Evolutionary conservation across 2,888 invertebrate species (phyloP).

Genomic region (Dendrolimus pini): DNA sequence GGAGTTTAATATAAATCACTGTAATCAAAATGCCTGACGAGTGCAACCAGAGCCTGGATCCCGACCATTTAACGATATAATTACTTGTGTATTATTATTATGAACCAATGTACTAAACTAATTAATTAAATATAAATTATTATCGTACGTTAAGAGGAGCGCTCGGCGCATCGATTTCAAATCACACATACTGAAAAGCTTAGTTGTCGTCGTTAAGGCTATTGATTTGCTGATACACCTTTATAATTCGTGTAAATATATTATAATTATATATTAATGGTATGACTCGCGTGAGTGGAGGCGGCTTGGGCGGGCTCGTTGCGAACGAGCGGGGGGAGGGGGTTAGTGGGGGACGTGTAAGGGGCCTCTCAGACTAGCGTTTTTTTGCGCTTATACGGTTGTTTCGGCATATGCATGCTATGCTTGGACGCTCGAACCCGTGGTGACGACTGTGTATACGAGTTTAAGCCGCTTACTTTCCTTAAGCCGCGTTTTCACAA

Average conservation of each 20-base stretch:
- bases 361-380: too few relatives aligned
- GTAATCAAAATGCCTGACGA: slow-evolving; percentile 2
- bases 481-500: too few relatives aligned
- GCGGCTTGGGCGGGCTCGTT: slow-evolving; percentile 12
- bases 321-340: too few relatives aligned
- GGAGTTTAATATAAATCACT: slow-evolving; percentile 1
- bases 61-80: slow-evolving; percentile 31
- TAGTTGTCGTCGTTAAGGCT: slow-evolving; percentile 70
- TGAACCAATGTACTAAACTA: slow-evolving; percentile 40
- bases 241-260: slow-evolving; percentile 75
- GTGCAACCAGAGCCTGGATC: slow-evolving; percentile 24
- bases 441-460: too few relatives aligned
- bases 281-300: slow-evolving; percentile 56
- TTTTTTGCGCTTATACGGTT: too few relatives aligned
- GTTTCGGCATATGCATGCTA: too few relatives aligned
- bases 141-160: slow-evolving; percentile 56
- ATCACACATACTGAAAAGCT: slow-evolving; percentile 73
- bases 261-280: slow-evolving; percentile 67
- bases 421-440: too few relatives aligned
- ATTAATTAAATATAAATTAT: slow-evolving; percentile 62
- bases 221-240: slow-evolving; percentile 71
- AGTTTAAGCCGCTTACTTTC: too few relatives aligned
- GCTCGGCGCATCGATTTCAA: slow-evolving; percentile 66
- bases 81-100: slow-evolving; percentile 41
- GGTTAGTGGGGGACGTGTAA: too few relatives aligned